Evolutionary conservation across 2,888 invertebrate genomes (phyloP), one percentile per base, ranked within the genome.

Genomic region (Dioctria linearis): DNA sequence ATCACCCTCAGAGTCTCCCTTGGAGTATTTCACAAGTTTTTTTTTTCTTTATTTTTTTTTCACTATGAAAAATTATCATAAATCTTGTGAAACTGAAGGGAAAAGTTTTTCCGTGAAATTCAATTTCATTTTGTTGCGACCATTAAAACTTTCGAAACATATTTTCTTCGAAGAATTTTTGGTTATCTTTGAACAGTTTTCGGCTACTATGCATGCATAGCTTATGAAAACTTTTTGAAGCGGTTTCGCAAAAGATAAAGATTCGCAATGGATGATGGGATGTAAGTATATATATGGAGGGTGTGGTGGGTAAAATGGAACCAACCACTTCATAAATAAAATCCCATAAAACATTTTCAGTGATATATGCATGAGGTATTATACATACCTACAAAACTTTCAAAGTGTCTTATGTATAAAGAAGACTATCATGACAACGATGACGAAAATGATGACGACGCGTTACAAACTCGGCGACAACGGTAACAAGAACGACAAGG

Each of bases 311-410:
- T 54, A 25, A 25, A 25, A 63, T 3, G 37, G 40, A 9, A 39
- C 37, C 63, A 63, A 63, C 63, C 63, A 63, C 43, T 75, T 75
- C 73, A 75, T 75, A 51, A 75, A 75, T 75, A 75, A 75, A 25
- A 13, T 40, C 59, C 59, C 39, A 75, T 59, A 43, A 57, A 75
- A 59, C 40, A 59, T 75, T 49, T 59, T 25, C 59, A 13, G 59
- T 75, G 59, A 75, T 75, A 59, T 59, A 75, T 75, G 43, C 73
- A 65, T n/a, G 51, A 51, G 46, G 46, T 49, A 25, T 25, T 25
- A 25, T 25, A 25, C 25, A 25, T 25, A 25, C 2, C 2, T 25
- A 25, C 11, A n/a, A 11, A 69, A 9, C n/a, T 51, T 69, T 4
- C 49, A 4, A 25, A 3, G 51, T 13, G 3, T 39, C 11, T 25